Evolutionary conservation across 2,888 invertebrate genomes (phyloP), one percentile per base, ranked within the genome.

Genomic region (Tipula confusa): DNA sequence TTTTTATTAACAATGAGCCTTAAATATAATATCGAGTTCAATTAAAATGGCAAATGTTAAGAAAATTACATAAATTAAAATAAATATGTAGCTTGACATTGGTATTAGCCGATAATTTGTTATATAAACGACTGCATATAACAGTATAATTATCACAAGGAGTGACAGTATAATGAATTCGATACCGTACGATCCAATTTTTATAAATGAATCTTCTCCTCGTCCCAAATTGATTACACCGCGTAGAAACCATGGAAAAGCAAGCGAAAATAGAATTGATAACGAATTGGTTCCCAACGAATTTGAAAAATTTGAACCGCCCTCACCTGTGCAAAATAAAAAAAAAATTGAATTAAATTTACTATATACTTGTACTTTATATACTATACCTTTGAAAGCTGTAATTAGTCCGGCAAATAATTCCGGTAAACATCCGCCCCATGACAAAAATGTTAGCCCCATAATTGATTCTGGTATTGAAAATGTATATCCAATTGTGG

Each of bases 361-460:
- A 13, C 24, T 7, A 18, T 82, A 82, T 18, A 81, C 24, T 9
- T 28, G 9, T 13, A 28, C 15, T 13, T 81, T 81, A 36, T 7
- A 82, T 33, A 31, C 18, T 88, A 87, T 90, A 96, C 97, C 97
- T 92, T 94, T 94, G 87, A 95, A 92, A 0, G 96, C 93, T 87
- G 97, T 95, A 85, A 98, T 95, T 38, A 95, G 93, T 87, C 96
- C 96, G 0, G 97, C 96, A 36, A 92, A 91, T 0, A 92, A 92
- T 86, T 93, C 98, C 0, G 98, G 98, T 86, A 98, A 92, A 86
- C 96, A 96, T 0, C 97, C 96, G 1, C 97, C 98, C 24, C 96
- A 96, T 0, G 97, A 96, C 84, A 97, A 90, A 87, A 98, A 95
- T 0, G 97, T 97, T 87, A 98, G 93, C 1, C 97, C 98, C 94